Base-by-base conservation (phyloP, 2,113 vertebrate species). In the Tringa solitaria region DNA sequence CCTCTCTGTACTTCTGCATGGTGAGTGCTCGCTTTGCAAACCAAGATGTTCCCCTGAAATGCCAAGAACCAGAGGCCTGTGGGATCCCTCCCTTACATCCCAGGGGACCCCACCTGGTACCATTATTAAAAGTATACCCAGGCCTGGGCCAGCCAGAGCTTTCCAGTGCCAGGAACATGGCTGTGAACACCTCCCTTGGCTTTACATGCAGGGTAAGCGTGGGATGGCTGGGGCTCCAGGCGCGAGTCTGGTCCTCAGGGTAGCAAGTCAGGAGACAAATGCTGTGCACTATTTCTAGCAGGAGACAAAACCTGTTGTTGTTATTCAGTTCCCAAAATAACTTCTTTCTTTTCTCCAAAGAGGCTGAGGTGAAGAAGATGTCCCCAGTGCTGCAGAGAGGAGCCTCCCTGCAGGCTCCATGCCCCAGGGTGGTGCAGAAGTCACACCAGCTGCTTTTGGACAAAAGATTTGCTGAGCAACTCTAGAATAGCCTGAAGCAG, bases 281-380 rank as follows among this genome's bases (percentile, higher is more conserved):
- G 46, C 54, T 84, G n/a, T 0, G 0, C 4, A 9, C 59, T 95
- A 21, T 74, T 91, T 84, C 64, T 89, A 73, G 33, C 33, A 69
- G 41, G 60, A 73, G 27, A 18, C 27, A 79, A 81, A 81, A 27
- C 30, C 21, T 81, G 22, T 26, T 70, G 21, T 54, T 89, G 50
- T 57, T 92, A 65, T 13, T 85, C 73, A 67, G 32, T 67, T 94
- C 73, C 65, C n/a, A 67, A 75, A 94, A 93, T 93, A 93, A 41
- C 73, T 75, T 67, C 22, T 33, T 92, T 85, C 67, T 87, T 86
- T 91, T 90, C 53, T 24, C 59, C n/a, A 32, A 48, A 14, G 84
- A 65, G 22, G n/a, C 51, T 57, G 64, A 91, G n/a, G 32, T 91
- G 84, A 91, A 69, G 85, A 87, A 88, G 35, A 11, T 77, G 84